phyloP scores from a whole-genome alignment of 2,888 invertebrate genomes.

The Tigriopus californicus region DNA sequence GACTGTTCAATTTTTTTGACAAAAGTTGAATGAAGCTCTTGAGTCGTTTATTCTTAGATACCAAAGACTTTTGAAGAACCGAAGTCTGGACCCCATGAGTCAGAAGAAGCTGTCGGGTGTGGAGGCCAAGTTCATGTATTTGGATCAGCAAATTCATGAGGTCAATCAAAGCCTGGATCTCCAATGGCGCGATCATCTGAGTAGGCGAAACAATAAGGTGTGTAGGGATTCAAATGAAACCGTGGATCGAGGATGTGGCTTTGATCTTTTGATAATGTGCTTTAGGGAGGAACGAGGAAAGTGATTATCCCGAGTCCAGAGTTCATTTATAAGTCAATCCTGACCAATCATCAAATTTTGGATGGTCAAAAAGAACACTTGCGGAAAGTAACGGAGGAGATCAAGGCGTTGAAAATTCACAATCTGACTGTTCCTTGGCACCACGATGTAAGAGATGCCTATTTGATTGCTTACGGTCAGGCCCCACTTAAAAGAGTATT shows the following conservation, averaged over 20 bases:
- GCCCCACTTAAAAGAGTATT: not conserved
- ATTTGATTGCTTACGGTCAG: too few relatives aligned
- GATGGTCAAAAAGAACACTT: slow-evolving; percentile 33
- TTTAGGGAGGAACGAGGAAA: not conserved
- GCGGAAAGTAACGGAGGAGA: not conserved
- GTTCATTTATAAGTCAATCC: slow-evolving; percentile 55
- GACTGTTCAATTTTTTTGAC: too few relatives aligned
- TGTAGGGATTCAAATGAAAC: slow-evolving; percentile 20
- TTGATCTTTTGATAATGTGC: not conserved
- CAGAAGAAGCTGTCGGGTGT: slow-evolving; percentile 1
- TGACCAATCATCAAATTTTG: slow-evolving; percentile 48
- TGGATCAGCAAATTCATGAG: slow-evolving; percentile 52
- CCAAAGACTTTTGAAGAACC: not conserved
- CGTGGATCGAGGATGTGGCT: slow-evolving; percentile 18
- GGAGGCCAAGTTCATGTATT: slow-evolving; percentile 29
- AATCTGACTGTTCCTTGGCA: too few relatives aligned
- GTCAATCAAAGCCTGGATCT: slow-evolving; percentile 50
- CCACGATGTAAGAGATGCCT: too few relatives aligned
- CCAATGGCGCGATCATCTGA: slow-evolving; percentile 49
- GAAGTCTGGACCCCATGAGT: slow-evolving; percentile 1
- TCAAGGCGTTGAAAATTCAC: not conserved
- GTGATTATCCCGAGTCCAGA: slow-evolving; percentile 43
- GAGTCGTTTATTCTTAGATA: too few relatives aligned
- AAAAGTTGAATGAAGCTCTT: too few relatives aligned
- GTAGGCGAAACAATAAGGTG: slow-evolving; percentile 30